Percentiles rank a stretch among this genome's conserved stretches.
Evolutionary conservation across 1,140 invertebrate species (phyloP).

Genomic region (Psix sp.): DNA sequence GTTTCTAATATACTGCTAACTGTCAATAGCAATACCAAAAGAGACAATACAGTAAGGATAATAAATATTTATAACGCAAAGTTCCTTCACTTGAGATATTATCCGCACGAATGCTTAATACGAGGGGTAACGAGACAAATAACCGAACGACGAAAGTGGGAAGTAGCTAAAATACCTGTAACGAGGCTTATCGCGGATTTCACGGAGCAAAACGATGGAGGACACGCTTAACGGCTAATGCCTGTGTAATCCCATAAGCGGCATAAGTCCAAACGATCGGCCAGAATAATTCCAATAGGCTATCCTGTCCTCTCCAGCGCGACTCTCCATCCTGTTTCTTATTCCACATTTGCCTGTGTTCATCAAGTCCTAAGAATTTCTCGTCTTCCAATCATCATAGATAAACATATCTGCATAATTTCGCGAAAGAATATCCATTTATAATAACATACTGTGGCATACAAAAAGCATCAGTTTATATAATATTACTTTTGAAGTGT

Average conservation of each 20-base stretch:
- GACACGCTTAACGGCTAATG: conserved; percentile 69
- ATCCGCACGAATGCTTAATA: conserved; percentile 46
- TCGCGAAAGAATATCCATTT: no score
- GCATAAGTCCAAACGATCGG: conserved; percentile 71
- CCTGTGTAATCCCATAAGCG: conserved; percentile 73
- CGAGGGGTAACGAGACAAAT: conserved; percentile 35
- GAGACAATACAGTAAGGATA: not conserved
- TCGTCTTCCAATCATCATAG: conserved; percentile 7
- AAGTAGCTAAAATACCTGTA: conserved; percentile 61
- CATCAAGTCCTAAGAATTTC: no score
- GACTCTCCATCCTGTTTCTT: conserved; percentile 17
- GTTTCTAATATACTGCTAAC: no score
- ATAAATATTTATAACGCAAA: conserved; percentile 38
- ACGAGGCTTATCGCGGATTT: conserved; percentile 62
- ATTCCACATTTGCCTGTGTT: conserved; percentile 30
- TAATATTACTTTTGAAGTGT: no score
- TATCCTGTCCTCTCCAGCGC: conserved; percentile 56
- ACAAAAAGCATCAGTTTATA: no score
- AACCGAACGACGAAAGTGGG: conserved; percentile 50
- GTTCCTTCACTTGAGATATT: conserved; percentile 24
- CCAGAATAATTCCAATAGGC: conserved; percentile 71
- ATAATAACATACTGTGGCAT: no score
- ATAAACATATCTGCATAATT: no score
- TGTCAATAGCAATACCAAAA: no score
- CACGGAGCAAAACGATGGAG: conserved; percentile 63